Evolutionary conservation across 1,140 invertebrate species (phyloP).

Genomic region (Drosophila auraria): DNA sequence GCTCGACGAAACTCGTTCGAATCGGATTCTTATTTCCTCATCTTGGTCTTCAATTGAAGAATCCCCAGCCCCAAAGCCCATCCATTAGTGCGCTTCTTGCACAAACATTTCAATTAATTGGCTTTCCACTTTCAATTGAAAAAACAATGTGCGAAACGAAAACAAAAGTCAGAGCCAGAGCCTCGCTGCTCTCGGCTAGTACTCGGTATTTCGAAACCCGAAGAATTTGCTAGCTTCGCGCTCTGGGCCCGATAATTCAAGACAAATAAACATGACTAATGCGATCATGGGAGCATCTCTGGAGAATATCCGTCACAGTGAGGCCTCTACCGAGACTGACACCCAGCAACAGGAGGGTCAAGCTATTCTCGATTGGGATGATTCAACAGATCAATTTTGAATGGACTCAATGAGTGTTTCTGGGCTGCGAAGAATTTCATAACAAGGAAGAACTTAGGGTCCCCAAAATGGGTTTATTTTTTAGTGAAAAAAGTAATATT

Average conservation of each 20-base stretch:
- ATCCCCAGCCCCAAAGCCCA: slow-evolving; percentile 15
- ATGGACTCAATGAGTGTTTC: background rate
- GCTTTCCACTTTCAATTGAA: slow-evolving; percentile 64
- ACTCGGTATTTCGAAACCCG: background rate
- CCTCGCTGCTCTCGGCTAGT: background rate
- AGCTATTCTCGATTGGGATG: slow-evolving; percentile 34
- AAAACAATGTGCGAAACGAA: slow-evolving; percentile 57
- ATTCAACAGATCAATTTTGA: slow-evolving; percentile 17
- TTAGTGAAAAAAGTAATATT: too few relatives aligned
- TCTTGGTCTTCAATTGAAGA: slow-evolving; percentile 38
- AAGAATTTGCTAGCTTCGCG: too few relatives aligned
- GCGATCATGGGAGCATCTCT: background rate
- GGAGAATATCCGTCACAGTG: slow-evolving; percentile 20
- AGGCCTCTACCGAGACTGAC: slow-evolving; percentile 9
- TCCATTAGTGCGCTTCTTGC: slow-evolving; percentile 28
- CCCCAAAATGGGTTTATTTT: background rate
- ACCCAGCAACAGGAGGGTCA: slow-evolving; percentile 13
- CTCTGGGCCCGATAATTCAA: slow-evolving; percentile 25
- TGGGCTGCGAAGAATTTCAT: background rate
- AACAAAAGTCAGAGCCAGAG: slow-evolving; percentile 45
- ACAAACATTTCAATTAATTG: slow-evolving; percentile 80
- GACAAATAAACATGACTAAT: slow-evolving; percentile 48
- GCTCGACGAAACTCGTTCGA: slow-evolving; percentile 60
- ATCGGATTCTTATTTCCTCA: slow-evolving; percentile 58
- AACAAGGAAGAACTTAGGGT: background rate